phyloP scores from a whole-genome alignment of 2,888 invertebrate species.

The Standfussiana lucernea region DNA sequence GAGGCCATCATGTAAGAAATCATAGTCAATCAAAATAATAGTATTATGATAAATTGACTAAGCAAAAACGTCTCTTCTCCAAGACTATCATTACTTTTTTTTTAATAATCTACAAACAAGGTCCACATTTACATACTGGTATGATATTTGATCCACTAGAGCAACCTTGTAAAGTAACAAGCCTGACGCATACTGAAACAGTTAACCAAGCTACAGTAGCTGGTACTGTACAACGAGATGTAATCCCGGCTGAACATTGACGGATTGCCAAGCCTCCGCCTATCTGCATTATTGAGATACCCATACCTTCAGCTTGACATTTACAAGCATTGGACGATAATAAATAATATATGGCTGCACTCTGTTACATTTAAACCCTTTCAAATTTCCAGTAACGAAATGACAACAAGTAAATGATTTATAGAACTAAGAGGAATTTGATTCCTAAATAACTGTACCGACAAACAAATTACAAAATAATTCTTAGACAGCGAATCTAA shows the following conservation, averaged over 20 bases:
- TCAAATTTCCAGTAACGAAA: background rate
- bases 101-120: background rate
- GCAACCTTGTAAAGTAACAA: background rate
- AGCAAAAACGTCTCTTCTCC: background rate
- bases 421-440: background rate
- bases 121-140: background rate
- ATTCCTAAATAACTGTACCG: background rate
- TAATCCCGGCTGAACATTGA: slow-evolving; percentile 59
- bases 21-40: background rate
- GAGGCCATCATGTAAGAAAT: background rate
- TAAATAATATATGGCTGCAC: slow-evolving; percentile 51
- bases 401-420: background rate
- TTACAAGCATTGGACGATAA: slow-evolving; percentile 57
- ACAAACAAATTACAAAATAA: background rate
- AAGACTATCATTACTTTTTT: background rate
- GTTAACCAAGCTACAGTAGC: slow-evolving; percentile 16
- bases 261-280: slow-evolving; percentile 53
- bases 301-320: slow-evolving; percentile 46
- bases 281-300: slow-evolving; percentile 58
- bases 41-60: background rate
- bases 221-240: slow-evolving; percentile 33
- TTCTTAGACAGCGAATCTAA: background rate
- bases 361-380: slow-evolving; percentile 25
- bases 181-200: slow-evolving; percentile 12
- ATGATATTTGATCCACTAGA: slow-evolving; percentile 9